Percentiles rank a stretch among this genome's conserved stretches.
Conservation (phyloP, 2,888 invertebrate species). For the Agrilus biguttatus region DNA sequence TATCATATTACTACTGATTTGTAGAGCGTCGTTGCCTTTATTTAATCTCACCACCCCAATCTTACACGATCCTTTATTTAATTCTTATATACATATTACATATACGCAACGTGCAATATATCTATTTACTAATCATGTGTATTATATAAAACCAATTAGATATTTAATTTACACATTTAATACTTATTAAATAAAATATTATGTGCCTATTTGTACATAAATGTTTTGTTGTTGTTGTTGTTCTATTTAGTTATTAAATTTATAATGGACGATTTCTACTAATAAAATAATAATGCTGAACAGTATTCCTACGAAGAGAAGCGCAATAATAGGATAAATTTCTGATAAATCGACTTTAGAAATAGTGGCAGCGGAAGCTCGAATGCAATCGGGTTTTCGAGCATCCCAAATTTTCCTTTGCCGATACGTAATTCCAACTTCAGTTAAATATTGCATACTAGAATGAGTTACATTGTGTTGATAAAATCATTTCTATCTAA, state of each 20-base stretch:
- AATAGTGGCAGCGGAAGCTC: slow-evolving; percentile 10
- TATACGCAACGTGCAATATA: too few species aligned
- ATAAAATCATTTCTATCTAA: too few species aligned
- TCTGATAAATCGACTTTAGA: slow-evolving; percentile 19
- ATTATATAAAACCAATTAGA: too few species aligned
- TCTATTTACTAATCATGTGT: too few species aligned
- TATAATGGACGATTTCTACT: background rate
- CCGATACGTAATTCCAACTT: slow-evolving; percentile 19
- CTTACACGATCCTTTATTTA: too few species aligned
- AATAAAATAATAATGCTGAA: slow-evolving; percentile 1
- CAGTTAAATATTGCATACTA: slow-evolving; percentile 20
- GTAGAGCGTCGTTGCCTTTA: slow-evolving; percentile 1
- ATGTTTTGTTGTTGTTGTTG: too few species aligned
- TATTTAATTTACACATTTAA: too few species aligned
- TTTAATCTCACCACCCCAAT: too few species aligned
- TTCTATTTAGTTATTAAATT: too few species aligned
- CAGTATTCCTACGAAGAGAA: slow-evolving; percentile 2
- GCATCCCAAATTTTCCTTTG: slow-evolving; percentile 21
- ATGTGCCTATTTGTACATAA: too few species aligned
- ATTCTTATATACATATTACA: too few species aligned
- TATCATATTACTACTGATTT: slow-evolving; percentile 30
- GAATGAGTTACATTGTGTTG: slow-evolving; percentile 3
- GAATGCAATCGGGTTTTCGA: slow-evolving; percentile 20
- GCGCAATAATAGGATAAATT: slow-evolving; percentile 8
- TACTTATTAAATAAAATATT: too few species aligned